Conservation (phyloP, 2,888 invertebrate genomes). For the Argyresthia goedartella region DNA sequence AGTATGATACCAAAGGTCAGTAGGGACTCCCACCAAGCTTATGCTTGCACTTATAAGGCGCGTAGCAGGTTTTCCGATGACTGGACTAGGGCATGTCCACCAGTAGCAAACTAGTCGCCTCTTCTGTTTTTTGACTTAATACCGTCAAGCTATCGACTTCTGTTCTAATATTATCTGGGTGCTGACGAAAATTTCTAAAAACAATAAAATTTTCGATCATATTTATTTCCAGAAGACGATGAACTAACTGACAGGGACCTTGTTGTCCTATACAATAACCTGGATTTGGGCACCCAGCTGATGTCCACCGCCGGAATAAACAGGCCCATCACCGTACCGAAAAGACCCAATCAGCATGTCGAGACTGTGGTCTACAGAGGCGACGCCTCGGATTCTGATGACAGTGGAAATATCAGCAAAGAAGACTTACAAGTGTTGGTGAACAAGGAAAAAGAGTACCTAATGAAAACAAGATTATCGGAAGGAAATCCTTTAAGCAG, state of each 20-base stretch:
- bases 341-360: conserved; percentile 39
- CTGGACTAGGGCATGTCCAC: too few relatives aligned
- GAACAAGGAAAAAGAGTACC: not conserved
- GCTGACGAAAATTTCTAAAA: too few relatives aligned
- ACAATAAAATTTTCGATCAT: too few relatives aligned
- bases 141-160: too few relatives aligned
- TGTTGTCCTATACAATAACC: conserved; percentile 52
- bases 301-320: conserved; percentile 21
- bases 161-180: too few relatives aligned
- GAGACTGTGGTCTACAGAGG: conserved; percentile 47
- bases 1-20: conserved; percentile 28
- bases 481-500: conserved; percentile 27
- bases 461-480: too few relatives aligned
- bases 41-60: too few relatives aligned
- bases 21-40: not conserved
- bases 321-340: conserved; percentile 17
- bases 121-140: too few relatives aligned
- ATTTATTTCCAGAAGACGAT: conserved; percentile 23
- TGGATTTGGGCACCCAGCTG: conserved; percentile 40
- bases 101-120: too few relatives aligned
- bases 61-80: too few relatives aligned
- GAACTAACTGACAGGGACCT: conserved; percentile 40
- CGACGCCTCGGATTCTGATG: conserved; percentile 35
- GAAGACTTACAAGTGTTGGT: conserved; percentile 36
- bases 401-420: conserved; percentile 30